Evolutionary conservation across 2,113 vertebrate genomes (phyloP).

Genomic region (Anseranas semipalmata): DNA sequence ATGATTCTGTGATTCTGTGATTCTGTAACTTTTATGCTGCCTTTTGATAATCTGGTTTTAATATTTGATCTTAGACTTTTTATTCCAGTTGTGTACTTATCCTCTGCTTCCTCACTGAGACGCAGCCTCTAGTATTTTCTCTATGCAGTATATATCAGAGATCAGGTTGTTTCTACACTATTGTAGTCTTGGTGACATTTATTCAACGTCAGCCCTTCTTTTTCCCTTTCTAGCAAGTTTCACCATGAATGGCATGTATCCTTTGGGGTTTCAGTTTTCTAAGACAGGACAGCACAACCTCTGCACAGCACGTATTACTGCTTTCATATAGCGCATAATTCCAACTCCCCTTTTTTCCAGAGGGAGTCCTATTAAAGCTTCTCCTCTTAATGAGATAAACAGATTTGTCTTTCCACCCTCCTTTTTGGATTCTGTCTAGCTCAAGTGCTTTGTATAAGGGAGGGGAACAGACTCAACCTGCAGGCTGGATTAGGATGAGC

Average conservation of each 20-base stretch:
- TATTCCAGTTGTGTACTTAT: neutral
- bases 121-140: neutral
- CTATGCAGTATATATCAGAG: neutral
- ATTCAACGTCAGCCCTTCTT: neutral
- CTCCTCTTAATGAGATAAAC: neutral
- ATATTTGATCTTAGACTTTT: conserved; percentile 8
- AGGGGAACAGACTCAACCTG: neutral
- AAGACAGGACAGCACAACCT: neutral
- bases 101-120: neutral
- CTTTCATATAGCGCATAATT: neutral
- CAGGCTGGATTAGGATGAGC: neutral
- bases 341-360: neutral
- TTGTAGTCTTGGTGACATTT: neutral
- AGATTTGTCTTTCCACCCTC: neutral
- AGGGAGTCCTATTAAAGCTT: neutral
- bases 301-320: neutral
- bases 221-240: neutral
- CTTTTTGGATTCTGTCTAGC: neutral
- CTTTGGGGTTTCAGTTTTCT: neutral
- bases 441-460: neutral
- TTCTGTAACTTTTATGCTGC: neutral
- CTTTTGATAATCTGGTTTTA: neutral
- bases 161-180: neutral
- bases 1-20: too few relatives aligned
- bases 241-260: neutral